Base-by-base conservation (phyloP, 2,888 invertebrate genomes). In the Mythimna impura region DNA sequence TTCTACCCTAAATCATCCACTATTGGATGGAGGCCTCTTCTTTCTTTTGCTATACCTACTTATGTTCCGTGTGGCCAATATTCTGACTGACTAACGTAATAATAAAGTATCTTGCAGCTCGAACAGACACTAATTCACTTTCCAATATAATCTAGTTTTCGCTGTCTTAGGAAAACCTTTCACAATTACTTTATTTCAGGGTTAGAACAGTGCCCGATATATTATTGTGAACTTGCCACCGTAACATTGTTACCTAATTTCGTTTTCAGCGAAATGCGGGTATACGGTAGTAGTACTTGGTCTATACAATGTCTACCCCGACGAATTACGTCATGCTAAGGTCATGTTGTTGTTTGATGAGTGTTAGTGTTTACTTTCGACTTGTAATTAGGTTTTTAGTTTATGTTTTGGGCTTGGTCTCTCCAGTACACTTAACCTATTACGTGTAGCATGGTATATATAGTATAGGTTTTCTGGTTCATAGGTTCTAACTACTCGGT, bases 261-360 rank as follows among this genome's bases (percentile, higher is more conserved):
- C 14, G 17, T 5, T 63, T 60, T 57, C 50, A 57, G 62, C 10
- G 6, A 79, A 66, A 25, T 57, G 71, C 76, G 52, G 64, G 67
- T 34, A 60, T 50, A 64, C 62, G 40, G 50, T 47, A 60, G 36
- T 66, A 57, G 52, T 65, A 50, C 63, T 57, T 58, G 10, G 66
- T 65, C 25, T 76, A 30, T 78, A 64, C 14, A 52, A 17, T 10
- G 61, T 80, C 34, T 68, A 65, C 69, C 74, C 74, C 50, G 70
- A 83, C 52, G 25, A 47, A 66, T 82, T 57, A 82, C 83, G 73
- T 73, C 62, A 79, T 12, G 7, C 14, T 47, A 78, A 82, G 68
- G 80, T 61, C 79, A 58, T 22, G 25, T 58, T n/a, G 50, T 52
- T 30, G 58, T 68, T 78, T 66, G 30, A 60, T 34, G 52, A 66